Percentiles rank a stretch among this genome's conserved stretches.
Conservation (phyloP, 2,888 invertebrate genomes). For the Apamea sordens region DNA sequence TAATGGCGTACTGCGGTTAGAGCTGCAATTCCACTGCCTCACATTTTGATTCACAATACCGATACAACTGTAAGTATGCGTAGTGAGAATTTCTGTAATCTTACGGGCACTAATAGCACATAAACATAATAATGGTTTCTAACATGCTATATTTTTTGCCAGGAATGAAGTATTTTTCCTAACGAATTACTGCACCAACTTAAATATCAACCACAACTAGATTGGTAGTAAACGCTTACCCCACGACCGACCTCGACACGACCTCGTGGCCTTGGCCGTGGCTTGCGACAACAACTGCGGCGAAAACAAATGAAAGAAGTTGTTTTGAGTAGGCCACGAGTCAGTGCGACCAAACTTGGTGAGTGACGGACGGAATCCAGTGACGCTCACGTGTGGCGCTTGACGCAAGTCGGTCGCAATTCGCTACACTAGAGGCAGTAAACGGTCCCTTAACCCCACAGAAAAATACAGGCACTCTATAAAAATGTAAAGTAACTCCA, state of each 20-base stretch:
- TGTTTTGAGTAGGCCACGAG: neutral
- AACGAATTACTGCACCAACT: neutral
- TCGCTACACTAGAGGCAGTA: neutral
- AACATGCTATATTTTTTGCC: neutral
- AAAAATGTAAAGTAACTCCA: constrained; percentile 54
- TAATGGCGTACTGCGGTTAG: neutral
- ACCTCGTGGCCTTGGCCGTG: too few species aligned
- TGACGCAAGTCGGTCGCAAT: neutral
- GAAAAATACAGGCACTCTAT: constrained; percentile 16
- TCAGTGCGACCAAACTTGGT: neutral
- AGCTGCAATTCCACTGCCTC: neutral
- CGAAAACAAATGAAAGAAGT: neutral
- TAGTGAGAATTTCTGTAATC: neutral
- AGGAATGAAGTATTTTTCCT: neutral
- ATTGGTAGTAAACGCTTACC: too few species aligned
- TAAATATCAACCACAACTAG: neutral
- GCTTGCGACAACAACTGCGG: neutral
- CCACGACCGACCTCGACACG: too few species aligned
- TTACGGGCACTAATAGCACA: neutral
- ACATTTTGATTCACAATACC: neutral
- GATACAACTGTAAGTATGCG: neutral
- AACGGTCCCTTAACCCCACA: neutral
- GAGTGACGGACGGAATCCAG: neutral
- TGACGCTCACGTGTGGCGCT: too few species aligned
- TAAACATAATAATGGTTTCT: neutral